Evolutionary conservation across 1,140 invertebrate genomes (phyloP), one percentile per base, ranked within the genome.

Genomic region (Neodiprion lecontei): DNA sequence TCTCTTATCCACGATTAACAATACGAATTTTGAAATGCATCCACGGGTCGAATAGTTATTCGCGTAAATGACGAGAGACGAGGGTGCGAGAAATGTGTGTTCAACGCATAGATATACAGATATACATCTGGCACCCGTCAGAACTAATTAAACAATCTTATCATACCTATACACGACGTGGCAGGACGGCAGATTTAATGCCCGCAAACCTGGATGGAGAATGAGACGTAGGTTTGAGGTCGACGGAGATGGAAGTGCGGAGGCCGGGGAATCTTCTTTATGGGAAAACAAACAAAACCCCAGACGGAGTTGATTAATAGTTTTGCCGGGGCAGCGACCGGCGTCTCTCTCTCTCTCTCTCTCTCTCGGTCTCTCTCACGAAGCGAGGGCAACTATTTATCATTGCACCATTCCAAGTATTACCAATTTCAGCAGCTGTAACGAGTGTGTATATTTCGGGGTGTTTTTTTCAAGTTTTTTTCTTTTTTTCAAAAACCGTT

Each of bases 341-440:
- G 67, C 73, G 66, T 17, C 12, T 28, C 14, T 74, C 70, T 73
- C 69, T 67, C 66, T 50, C 48, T 50, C 48, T 70, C 28, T 61
- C 70, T 76, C 72, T 40, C 28, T 40, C 28, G 48, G 77, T 78
- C 69, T 71, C 67, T 69, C 21, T 73, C 49, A 61, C 72, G 68
- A 23, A 67, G 48, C 75, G 72, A 53, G 66, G 75, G 72, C 67
- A 77, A 49, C 79, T 83, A 83, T 83, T 82, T 84, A 83, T 84
- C 82, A 84, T 82, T 77, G 76, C 77, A 71, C 71, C 70, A 67
- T 82, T 83, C 78, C 82, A 76, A 70, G 77, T 76, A 78, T 81
- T 84, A 84, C 83, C 81, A 84, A 83, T 84, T 84, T 79, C 79
- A 69, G 76, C 74, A 73, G 75, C 77, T 79, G 50, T 82, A 82